Conservation (phyloP, 1,140 invertebrate species). For the Sycobia sp. region DNA sequence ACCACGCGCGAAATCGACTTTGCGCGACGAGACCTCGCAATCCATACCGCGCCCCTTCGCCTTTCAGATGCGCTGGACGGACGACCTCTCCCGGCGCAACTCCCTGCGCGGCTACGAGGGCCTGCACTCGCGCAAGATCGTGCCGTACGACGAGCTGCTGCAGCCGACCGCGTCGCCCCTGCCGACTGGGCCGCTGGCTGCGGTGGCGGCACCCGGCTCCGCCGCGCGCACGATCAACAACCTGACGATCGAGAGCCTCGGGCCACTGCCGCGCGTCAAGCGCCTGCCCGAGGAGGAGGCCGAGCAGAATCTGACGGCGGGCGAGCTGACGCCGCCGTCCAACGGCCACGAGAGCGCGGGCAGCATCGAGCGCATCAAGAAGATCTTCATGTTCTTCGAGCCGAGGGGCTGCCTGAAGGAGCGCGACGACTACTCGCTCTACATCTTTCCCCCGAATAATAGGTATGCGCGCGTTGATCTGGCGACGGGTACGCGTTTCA, state of each 20-base stretch:
- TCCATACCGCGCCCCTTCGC: background rate
- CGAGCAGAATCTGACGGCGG: conserved; percentile 15
- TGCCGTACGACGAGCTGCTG: conserved; percentile 51
- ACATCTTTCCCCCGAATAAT: conserved; percentile 84
- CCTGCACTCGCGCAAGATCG: conserved; percentile 48
- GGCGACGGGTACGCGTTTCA: no score
- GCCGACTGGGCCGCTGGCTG: no score
- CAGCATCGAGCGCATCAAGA: conserved; percentile 61
- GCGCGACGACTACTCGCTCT: conserved; percentile 85
- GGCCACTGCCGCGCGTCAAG: conserved; percentile 56
- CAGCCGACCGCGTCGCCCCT: no score
- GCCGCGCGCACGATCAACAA: conserved; percentile 59
- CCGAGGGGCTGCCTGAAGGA: conserved; percentile 83
- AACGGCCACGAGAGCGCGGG: conserved; percentile 51
- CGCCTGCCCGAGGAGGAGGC: conserved; percentile 53
- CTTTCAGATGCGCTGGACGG: conserved; percentile 60
- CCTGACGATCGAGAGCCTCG: conserved; percentile 51
- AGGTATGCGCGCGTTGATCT: conserved; percentile 65
- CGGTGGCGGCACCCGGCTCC: no score
- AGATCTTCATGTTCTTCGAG: conserved; percentile 73
- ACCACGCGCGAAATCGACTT: no score
- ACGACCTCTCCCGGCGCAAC: conserved; percentile 56
- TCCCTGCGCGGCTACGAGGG: conserved; percentile 57
- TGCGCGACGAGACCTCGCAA: no score
- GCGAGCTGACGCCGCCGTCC: conserved; percentile 51